Evolutionary conservation across 2,888 invertebrate genomes (phyloP).

Genomic region (Calameuta pallipes): DNA sequence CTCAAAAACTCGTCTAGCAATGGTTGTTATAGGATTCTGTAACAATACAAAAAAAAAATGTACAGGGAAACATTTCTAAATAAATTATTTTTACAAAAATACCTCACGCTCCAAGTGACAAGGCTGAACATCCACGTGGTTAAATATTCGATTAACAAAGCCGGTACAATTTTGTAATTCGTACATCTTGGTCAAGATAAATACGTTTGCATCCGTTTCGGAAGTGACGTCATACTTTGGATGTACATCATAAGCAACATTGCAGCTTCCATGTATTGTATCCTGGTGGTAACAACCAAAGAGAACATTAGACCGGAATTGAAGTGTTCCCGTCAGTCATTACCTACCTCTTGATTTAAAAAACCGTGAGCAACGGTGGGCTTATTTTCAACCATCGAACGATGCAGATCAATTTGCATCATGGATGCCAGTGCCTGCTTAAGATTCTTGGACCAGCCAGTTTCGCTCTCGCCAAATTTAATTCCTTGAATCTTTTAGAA

Average conservation of each 20-base stretch:
- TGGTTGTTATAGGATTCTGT: conserved; percentile 34
- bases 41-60: conserved; percentile 28
- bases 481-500: conserved; percentile 53
- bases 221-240: conserved; percentile 27
- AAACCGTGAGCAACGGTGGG: conserved; percentile 48
- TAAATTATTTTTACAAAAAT: not conserved
- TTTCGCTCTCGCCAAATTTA: conserved; percentile 50
- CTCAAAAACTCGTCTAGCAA: conserved; percentile 40
- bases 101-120: conserved; percentile 39
- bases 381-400: conserved; percentile 33
- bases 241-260: conserved; percentile 56
- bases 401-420: conserved; percentile 59
- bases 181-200: conserved; percentile 55
- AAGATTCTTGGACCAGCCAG: conserved; percentile 62
- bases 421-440: conserved; percentile 64
- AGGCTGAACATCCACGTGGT: conserved; percentile 40
- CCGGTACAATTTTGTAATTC: conserved; percentile 49
- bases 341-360: conserved; percentile 61
- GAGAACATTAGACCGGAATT: conserved; percentile 58
- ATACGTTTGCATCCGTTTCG: conserved; percentile 16
- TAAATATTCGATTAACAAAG: conserved; percentile 45
- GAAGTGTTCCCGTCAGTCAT: conserved; percentile 62
- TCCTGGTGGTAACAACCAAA: conserved; percentile 67
- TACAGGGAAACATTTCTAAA: not conserved
- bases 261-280: conserved; percentile 60